These are phyloP conservation scores for Phoenicopterus ruber DNA, from an alignment of 2,113 vertebrate genomes.

Conservation along the genomic window DNA sequence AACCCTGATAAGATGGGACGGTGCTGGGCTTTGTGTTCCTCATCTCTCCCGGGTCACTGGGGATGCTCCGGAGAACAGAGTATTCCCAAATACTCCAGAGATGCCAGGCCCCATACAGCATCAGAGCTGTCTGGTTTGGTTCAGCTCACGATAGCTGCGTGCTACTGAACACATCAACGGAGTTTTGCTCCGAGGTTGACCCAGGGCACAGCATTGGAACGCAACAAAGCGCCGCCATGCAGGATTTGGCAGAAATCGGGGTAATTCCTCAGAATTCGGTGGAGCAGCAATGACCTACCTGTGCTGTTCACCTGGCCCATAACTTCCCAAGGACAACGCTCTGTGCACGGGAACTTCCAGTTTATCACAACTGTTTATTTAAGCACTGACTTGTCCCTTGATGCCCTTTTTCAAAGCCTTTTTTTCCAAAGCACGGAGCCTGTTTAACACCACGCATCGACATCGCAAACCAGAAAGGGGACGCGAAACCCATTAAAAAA, in stretches of 20 bases:
- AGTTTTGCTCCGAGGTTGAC: neutral
- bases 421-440: neutral
- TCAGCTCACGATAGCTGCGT: neutral
- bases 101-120: neutral
- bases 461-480: neutral
- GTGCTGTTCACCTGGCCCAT: rapidly evolving
- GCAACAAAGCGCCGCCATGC: neutral
- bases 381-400: neutral
- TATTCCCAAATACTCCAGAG: neutral
- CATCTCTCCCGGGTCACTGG: neutral
- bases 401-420: neutral
- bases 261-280: neutral
- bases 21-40: neutral
- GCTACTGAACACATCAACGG: neutral
- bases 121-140: neutral
- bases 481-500: neutral
- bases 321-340: neutral
- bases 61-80: neutral
- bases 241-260: neutral
- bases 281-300: neutral
- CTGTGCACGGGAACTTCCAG: rapidly evolving
- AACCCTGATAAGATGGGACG: neutral
- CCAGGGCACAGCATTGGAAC: neutral
- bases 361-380: neutral
- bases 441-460: neutral